Base-by-base conservation (phyloP, 53 echinoderm and acorn worm species). In the Echinarachnius parma region DNA sequence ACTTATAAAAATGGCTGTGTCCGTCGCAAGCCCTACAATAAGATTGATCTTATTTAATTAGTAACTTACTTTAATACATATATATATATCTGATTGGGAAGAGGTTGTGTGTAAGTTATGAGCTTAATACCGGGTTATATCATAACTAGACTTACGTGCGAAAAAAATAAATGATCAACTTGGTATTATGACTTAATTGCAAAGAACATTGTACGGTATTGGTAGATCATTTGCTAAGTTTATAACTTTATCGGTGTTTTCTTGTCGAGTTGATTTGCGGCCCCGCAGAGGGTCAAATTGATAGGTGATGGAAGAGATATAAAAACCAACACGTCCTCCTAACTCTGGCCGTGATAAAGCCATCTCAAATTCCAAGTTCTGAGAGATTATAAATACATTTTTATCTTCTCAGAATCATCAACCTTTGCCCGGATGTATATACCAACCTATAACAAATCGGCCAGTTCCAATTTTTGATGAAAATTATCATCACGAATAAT, bases 121-220 rank as follows among this genome's bases (percentile, higher is more conserved):
- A 77, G 72, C 65, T 61, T 42, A 79, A 57, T 74, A 16, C 70
- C 79, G 75, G 53, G 89, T 88, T 88, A 88, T 76, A 68, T 80
- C 84, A 67, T 88, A 88, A 88, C 89, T 80, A 88, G 84, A 69
- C 80, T 78, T 84, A 82, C 68, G 76, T 66, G 59, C 75, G 66
- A 61, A 74, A 61, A 63, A 80, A 79, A 88, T 88, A 88, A 69
- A 69, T 69, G 70, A 69, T 69, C 70, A 69, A 69, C 70, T 69
- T 69, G 54, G 64, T 78, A 53, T 78, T 78, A 78, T 78, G 78
- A 53, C 78, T 78, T 78, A 78, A 78, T 78, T 78, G 64, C 64
- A 32, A 78, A 78, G 50, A 48, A 78, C 62, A 53, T 63, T 63
- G 64, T 64, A 64, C 37, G 53, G 39, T 20, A 37, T 78, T 52